These are phyloP conservation scores for Paratilapia polleni DNA, from an alignment of 2,113 vertebrate species.

Conservation along the genomic window DNA sequence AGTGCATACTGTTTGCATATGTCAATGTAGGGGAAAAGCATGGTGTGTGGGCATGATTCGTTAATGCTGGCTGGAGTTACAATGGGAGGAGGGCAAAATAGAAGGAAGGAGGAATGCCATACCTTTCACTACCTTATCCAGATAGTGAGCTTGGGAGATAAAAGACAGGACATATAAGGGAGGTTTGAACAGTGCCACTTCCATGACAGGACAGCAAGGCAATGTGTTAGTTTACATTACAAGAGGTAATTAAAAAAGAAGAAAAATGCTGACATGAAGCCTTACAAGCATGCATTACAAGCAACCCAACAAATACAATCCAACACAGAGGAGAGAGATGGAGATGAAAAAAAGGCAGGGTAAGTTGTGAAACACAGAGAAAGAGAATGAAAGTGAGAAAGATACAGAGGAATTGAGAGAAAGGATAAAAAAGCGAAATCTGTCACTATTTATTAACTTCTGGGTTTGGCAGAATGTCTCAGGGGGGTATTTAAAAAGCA, in stretches of 20 bases:
- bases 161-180: constrained; percentile 99
- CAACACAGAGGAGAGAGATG: constrained; percentile 51
- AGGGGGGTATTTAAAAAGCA: constrained; percentile 53
- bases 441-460: constrained; percentile 59
- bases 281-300: constrained; percentile 68
- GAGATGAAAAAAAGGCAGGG: constrained; percentile 27
- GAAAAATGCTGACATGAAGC: constrained; percentile 56
- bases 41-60: constrained; percentile 58
- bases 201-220: constrained; percentile 77
- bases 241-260: constrained; percentile 52
- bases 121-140: constrained; percentile 99
- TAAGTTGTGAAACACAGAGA: constrained; percentile 24
- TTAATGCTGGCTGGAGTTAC: constrained; percentile 63
- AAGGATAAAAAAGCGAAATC: constrained; percentile 36
- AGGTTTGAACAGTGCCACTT: constrained; percentile 85
- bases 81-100: constrained; percentile 68
- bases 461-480: constrained; percentile 38
- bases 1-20: constrained; percentile 45
- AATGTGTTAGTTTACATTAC: constrained; percentile 74
- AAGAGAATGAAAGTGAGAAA: constrained; percentile 17
- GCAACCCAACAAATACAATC: constrained; percentile 59
- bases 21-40: constrained; percentile 49
- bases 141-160: constrained; percentile 99
- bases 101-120: constrained; percentile 91
- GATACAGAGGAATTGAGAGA: not conserved